A percentile compares a stretch with the other conserved stretches of the same genome.
These are phyloP conservation scores for Oreochromis niloticus DNA, from an alignment of 2,113 vertebrate species.

Conservation along the genomic window DNA sequence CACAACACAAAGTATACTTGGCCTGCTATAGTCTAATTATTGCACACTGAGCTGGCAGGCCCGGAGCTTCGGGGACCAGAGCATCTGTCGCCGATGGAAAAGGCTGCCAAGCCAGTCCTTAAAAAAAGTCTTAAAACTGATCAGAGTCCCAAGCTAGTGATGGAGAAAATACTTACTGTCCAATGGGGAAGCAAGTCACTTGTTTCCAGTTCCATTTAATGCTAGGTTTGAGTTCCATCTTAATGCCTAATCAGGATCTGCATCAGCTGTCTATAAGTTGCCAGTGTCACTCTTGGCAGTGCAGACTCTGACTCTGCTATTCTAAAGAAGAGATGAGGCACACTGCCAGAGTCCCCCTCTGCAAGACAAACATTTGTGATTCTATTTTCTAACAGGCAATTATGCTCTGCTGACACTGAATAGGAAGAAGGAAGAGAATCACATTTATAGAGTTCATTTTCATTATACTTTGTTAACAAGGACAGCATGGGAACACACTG, in stretches of 20 bases:
- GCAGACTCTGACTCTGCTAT: slow-evolving; percentile 15
- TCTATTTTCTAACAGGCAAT: neutral
- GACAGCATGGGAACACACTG: neutral
- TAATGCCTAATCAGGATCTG: neutral
- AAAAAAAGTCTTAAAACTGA: slow-evolving; percentile 8
- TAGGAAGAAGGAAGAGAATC: neutral
- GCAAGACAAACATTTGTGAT: neutral
- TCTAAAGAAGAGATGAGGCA: neutral
- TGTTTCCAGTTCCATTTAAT: neutral
- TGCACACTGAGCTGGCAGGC: slow-evolving; percentile 29
- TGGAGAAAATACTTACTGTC: neutral
- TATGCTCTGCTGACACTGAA: neutral
- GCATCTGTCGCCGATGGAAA: slow-evolving; percentile 37
- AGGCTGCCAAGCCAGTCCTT: neutral
- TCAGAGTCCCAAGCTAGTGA: neutral
- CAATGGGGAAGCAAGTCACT: neutral
- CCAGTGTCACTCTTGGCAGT: neutral
- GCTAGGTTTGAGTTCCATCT: neutral
- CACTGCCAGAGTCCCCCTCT: neutral
- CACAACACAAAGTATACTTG: neutral
- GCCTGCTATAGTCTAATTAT: slow-evolving; percentile 21
- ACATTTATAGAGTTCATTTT: neutral
- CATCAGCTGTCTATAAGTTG: neutral
- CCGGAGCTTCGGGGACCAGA: slow-evolving; percentile 25
- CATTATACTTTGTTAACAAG: neutral